Base-by-base conservation (phyloP, 37 sponge, comb jelly and placozoan species). In the Aphrocallistes beatrix region DNA sequence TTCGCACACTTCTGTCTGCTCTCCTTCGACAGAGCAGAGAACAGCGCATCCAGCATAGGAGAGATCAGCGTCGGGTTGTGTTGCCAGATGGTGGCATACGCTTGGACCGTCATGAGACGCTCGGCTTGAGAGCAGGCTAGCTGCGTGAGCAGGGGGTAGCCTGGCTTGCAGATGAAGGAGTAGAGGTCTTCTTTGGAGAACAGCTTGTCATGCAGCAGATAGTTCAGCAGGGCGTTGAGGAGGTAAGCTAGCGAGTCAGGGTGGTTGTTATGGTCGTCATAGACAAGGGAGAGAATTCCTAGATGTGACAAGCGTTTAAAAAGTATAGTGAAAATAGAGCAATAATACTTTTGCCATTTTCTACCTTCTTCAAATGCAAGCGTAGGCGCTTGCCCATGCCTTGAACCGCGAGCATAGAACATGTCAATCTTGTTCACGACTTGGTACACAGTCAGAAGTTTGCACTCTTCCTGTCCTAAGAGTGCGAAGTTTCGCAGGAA, bases 301-400 rank as follows among this genome's bases (percentile, higher is more conserved):
- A 60, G 17, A 47, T 47, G 49, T 47, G 13, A 47, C 49, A 47
- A 47, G 17, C 17, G 17, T 47, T 47, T 47, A 47, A 42, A 42
- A 42, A 13, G 45, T 42, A 42, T 42, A 42, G 45, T 13, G n/a
- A n/a, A n/a, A n/a, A 42, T 42, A 13, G 13, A 13, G 13, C 45
- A 42, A 16, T 42, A 42, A 42, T 42, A 42, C 45, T 42, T 42
- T 16, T 42, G 13, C 45, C 13, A 42, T 42, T 19, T 25, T 30
- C n/a, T 30, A 60, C 75, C 75, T 60, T 60, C 75, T 13, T 60
- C 75, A 60, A 60, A 60, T 13, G 75, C n/a, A 13, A 60, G 75
- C 10, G 28, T 60, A 60, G 75, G 75, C 10, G 10, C 3, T 3
- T 60, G 75, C 6, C 28, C 1, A 3, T 60, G 75, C n/a, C 75